phyloP scores from a whole-genome alignment of 2,797 vertebrate genomes.

The Enteromius treurensis region DNA sequence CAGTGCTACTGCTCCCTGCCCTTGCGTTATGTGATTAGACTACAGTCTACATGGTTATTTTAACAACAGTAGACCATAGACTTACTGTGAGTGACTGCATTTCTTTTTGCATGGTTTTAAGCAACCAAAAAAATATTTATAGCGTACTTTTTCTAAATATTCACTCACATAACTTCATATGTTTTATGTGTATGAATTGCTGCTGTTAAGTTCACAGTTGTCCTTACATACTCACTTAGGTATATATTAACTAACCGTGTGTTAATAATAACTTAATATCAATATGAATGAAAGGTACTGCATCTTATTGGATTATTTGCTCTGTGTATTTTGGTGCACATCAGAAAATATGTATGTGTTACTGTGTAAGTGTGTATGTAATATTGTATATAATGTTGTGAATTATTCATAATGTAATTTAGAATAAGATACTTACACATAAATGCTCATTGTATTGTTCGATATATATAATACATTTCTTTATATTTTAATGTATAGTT shows the following conservation, averaged over 20 bases:
- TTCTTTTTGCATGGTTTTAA: neutral
- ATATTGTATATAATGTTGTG: neutral
- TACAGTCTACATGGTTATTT: neutral
- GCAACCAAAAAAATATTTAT: neutral
- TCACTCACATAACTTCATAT: neutral
- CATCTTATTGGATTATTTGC: neutral
- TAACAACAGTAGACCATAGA: neutral
- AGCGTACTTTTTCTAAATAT: neutral
- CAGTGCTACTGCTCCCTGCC: neutral
- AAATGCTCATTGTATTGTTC: neutral
- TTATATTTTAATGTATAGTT: neutral
- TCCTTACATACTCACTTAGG: neutral
- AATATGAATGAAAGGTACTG: neutral
- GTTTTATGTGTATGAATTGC: neutral
- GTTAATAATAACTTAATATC: neutral
- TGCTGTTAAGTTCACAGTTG: neutral
- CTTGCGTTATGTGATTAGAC: neutral
- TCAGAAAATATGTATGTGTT: neutral
- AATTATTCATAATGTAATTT: neutral
- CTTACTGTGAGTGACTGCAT: neutral
- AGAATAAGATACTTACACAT: neutral
- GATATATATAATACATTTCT: neutral
- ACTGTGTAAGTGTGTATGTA: neutral
- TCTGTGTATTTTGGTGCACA: neutral
- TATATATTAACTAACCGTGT: neutral